These are phyloP conservation scores for Python bivittatus DNA, from an alignment of 2,113 vertebrate genomes.

Conservation along the genomic window DNA sequence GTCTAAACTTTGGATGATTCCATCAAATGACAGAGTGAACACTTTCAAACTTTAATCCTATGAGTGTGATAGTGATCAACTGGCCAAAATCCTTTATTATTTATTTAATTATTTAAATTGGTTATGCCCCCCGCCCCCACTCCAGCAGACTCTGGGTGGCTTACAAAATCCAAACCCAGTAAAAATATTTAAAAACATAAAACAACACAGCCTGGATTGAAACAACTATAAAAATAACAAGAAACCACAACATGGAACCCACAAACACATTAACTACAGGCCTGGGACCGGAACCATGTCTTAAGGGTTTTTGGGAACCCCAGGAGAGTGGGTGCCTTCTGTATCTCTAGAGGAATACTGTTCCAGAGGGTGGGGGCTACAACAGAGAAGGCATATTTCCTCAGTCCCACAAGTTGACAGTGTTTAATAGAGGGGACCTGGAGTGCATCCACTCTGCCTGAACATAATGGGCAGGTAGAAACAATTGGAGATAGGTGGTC, in stretches of 20 bases:
- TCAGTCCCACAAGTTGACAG: background rate
- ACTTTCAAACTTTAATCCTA: constrained; percentile 60
- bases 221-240: background rate
- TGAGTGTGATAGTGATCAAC: constrained; percentile 61
- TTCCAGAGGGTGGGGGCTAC: background rate
- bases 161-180: too few relatives aligned
- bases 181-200: background rate
- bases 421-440: background rate
- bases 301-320: background rate
- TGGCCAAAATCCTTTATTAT: constrained; percentile 57
- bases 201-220: background rate
- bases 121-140: background rate
- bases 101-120: constrained; percentile 24
- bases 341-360: background rate
- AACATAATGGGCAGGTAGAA: background rate
- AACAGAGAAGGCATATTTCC: background rate
- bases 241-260: background rate
- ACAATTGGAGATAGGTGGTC: background rate
- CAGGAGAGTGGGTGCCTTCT: background rate
- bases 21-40: constrained; percentile 35
- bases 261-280: background rate
- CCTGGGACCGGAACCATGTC: background rate
- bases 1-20: constrained; percentile 43
- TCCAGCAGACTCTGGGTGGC: background rate
- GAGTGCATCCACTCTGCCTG: background rate